Conservation (phyloP, 2,797 vertebrate species). For the Australoheros facetus region DNA sequence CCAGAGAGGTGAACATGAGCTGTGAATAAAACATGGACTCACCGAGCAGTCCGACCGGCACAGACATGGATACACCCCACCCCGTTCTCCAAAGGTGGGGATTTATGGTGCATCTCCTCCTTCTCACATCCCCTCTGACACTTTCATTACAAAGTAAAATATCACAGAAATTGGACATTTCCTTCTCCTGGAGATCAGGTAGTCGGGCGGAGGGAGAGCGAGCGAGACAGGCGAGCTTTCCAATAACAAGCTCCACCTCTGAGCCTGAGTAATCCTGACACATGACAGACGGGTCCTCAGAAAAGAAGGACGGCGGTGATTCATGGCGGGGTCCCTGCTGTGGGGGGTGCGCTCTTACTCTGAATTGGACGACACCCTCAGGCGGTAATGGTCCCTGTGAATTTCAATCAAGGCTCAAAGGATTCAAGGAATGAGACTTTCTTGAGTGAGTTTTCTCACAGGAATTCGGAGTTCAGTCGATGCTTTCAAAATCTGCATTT, state of each 20-base stretch:
- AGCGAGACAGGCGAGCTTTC: conserved; percentile 42
- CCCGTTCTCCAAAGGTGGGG: conserved; percentile 42
- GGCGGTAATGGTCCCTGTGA: conserved; percentile 37
- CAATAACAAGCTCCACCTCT: conserved; percentile 58
- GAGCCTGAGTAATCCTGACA: conserved; percentile 54
- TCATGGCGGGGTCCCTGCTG: background rate
- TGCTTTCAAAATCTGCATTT: background rate
- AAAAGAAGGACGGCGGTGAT: conserved; percentile 29
- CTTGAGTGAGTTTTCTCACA: background rate
- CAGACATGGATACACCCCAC: conserved; percentile 13
- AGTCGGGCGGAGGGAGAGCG: conserved; percentile 5
- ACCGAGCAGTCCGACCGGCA: conserved; percentile 39
- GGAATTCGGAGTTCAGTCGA: background rate
- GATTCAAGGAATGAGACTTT: conserved; percentile 31
- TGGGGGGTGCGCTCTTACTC: background rate
- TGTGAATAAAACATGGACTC: conserved; percentile 76
- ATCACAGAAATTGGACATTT: conserved; percentile 61
- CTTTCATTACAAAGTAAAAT: conserved; percentile 80
- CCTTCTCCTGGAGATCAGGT: conserved; percentile 37
- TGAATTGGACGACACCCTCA: conserved; percentile 23
- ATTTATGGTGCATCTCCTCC: conserved; percentile 64
- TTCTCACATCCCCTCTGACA: conserved; percentile 51
- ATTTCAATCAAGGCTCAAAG: conserved; percentile 58
- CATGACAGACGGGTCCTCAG: conserved; percentile 45
- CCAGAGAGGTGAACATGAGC: conserved; percentile 28